Conservation (phyloP, 1,140 invertebrate species). For the Lamellibrachia luymesi region DNA sequence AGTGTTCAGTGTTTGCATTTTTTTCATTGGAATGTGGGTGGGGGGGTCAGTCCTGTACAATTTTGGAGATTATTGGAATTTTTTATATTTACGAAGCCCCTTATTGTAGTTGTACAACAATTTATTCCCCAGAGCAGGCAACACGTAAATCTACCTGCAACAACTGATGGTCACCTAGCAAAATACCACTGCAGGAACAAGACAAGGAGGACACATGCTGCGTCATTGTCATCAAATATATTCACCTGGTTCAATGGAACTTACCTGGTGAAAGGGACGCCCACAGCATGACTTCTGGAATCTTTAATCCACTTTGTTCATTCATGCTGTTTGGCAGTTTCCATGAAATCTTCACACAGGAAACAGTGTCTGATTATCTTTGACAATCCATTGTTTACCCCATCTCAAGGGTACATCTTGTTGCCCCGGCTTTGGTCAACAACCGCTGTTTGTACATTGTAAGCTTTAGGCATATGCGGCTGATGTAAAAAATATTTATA, state of each 20-base stretch:
- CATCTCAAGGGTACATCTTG: background rate
- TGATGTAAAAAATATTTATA: background rate
- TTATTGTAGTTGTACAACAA: background rate
- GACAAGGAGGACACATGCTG: background rate
- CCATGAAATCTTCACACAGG: background rate
- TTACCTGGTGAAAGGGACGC: no score
- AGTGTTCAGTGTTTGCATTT: no score
- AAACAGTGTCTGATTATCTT: background rate
- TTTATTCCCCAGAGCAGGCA: background rate
- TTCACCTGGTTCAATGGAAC: no score
- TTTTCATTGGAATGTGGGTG: no score
- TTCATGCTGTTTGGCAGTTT: background rate
- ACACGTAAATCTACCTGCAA: background rate
- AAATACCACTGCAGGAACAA: background rate
- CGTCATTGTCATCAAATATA: no score
- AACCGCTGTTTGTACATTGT: background rate
- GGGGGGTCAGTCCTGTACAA: no score
- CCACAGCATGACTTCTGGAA: background rate
- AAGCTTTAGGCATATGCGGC: background rate
- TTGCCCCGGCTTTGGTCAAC: background rate
- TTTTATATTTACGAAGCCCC: no score
- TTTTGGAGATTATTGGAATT: no score
- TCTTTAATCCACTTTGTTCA: background rate
- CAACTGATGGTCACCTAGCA: background rate
- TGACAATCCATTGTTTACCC: background rate